These are phyloP conservation scores for Eupithecia inturbata DNA, from an alignment of 2,888 invertebrate species.

Conservation along the genomic window DNA sequence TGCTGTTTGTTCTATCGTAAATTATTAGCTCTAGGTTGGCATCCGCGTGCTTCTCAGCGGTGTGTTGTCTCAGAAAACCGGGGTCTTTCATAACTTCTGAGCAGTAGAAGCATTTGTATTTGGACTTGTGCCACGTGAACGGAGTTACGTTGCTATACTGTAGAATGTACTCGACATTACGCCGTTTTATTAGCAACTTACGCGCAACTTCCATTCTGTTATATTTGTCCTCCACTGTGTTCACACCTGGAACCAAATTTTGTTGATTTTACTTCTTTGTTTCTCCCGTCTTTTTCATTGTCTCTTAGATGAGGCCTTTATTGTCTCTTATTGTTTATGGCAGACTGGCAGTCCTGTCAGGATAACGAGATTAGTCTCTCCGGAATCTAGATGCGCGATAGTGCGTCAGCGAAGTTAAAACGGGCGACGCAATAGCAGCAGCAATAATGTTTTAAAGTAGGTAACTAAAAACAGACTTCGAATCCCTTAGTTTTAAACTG, in stretches of 20 bases:
- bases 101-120: slow-evolving; percentile 76
- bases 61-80: slow-evolving; percentile 64
- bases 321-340: neutral
- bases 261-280: slow-evolving; percentile 49
- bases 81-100: slow-evolving; percentile 72
- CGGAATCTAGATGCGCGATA: neutral
- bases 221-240: slow-evolving; percentile 72
- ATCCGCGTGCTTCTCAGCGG: slow-evolving; percentile 61
- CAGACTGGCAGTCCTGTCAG: neutral
- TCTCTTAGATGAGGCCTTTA: neutral
- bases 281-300: neutral
- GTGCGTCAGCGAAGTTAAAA: neutral
- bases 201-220: slow-evolving; percentile 73
- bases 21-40: slow-evolving; percentile 72
- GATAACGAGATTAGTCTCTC: neutral
- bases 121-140: slow-evolving; percentile 76
- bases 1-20: slow-evolving; percentile 73
- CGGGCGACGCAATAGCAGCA: neutral
- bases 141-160: slow-evolving; percentile 77
- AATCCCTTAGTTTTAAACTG: no score
- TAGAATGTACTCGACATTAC: slow-evolving; percentile 75
- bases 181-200: slow-evolving; percentile 69
- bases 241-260: slow-evolving; percentile 76
- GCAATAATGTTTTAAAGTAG: no score
- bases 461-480: no score